Base-by-base conservation (phyloP, 2,888 invertebrate species). In the Andrena bucephala region DNA sequence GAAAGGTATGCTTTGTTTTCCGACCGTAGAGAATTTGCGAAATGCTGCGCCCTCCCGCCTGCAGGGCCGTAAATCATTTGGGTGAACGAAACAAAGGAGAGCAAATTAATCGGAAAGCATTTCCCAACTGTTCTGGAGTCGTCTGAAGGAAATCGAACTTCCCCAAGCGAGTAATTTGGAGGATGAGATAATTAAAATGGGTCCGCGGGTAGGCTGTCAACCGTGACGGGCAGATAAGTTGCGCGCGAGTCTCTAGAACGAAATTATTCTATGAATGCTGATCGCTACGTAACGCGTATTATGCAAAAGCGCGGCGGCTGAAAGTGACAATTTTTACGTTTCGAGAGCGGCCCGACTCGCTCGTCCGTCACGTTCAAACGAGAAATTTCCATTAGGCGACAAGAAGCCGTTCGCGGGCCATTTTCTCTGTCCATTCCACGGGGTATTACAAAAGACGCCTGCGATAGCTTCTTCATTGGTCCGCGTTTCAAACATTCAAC, bases 251-350 rank as follows among this genome's bases (percentile, higher is more conserved):
- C 86, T 88, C 87, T 85, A 86, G 88, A 89, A 91, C 85, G 89
- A 91, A 92, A 92, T 92, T 92, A 92, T 92, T 92, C 92, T 92
- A 92, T 92, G 92, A 92, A 92, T 92, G 89, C 90, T 92, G 91
- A 92, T 92, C 89, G 89, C 73, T 88, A 79, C 87, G 86, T 89
- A 85, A 87, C 89, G 87, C 85, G 87, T 86, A 90, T 92, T 92
- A 92, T 92, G 92, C 91, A 90, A 85, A 85, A 81, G 24, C 57
- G 82, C 87, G 85, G 85, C 81, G 76, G 82, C 90, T 91, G 91
- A 89, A 91, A 91, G 88, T 90, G 90, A 91, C 91, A 92, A 91
- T 90, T 90, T 91, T 90, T 90, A 84, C 89, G 85, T 85, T 88
- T 85, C 83, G 85, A 84, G 81, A 83, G 84, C 81, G 72, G 63